Evolutionary conservation across 1,140 invertebrate genomes (phyloP), one percentile per base, ranked within the genome.

Genomic region (Sminthurinus signatus): DNA sequence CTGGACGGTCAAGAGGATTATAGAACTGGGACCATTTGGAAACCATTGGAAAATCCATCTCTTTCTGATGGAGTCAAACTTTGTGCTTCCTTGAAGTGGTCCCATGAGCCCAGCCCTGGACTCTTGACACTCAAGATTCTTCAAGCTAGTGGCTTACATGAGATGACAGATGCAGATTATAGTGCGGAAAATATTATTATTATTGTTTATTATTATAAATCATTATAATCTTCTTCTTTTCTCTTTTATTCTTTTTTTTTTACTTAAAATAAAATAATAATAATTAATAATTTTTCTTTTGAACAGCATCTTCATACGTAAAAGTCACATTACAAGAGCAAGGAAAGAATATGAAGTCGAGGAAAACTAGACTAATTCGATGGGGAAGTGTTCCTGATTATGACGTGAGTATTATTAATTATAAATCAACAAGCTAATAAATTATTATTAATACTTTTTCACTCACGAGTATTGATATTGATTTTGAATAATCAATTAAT

Each of bases 351-450:
- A 64, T 68, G 12, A 68, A 68, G 42, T 56, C 62, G 8, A 28
- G 62, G 43, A 68, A 68, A 44, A 68, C 67, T 2, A 43, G 65
- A 27, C 43, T 68, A 1, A 61, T 71, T 23, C 59, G 69, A 2
- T 71, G 69, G 69, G 69, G 69, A n/a, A 64, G 60, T 57, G 42
- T 68, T 52, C 69, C 69, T 57, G 52, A 59, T 28, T 71, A 64
- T 50, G 66, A 71, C 39, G 69, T n/a, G n/a, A n/a, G n/a, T n/a
- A n/a, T n/a, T n/a, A n/a, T n/a, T n/a, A n/a, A n/a, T n/a, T n/a
- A n/a, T n/a, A n/a, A n/a, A n/a, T n/a, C n/a, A n/a, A n/a, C n/a
- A n/a, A n/a, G n/a, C n/a, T n/a, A n/a, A n/a, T n/a, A n/a, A n/a
- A n/a, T n/a, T n/a, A n/a, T n/a, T n/a, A n/a, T n/a, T n/a, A n/a